Base-by-base conservation (phyloP, 2,888 invertebrate genomes). In the Laspeyria flexula region DNA sequence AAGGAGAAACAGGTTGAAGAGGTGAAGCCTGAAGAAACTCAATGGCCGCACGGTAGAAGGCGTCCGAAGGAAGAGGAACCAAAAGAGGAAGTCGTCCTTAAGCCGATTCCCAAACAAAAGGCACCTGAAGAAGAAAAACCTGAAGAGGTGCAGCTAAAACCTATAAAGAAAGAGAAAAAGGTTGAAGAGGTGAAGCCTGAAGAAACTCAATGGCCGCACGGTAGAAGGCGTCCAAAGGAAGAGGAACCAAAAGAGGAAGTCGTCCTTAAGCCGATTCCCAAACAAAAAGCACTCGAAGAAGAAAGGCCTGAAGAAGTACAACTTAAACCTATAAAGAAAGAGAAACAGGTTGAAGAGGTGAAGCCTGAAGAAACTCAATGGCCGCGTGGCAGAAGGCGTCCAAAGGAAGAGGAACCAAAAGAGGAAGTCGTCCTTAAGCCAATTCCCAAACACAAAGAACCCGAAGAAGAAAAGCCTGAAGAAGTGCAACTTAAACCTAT, bases 111-210 rank as follows among this genome's bases (percentile, higher is more conserved):
- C 0, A 41, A 41, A 11, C 41, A 41, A 93, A 10, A 84, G 93
- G 0, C 93, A 91, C 87, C 90, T 85, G 38, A 93, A 83, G 85
- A 93, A 90, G 55, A 88, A 86, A 90, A 90, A 63, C 78, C 86
- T 15, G 83, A 90, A 64, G 86, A 90, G 61, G 79, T 88, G 0
- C 64, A 71, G 7, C 65, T 91, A 0, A 93, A 92, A 57, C 89
- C 90, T 12, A 60, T 85, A 39, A 75, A 72, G 30, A 70, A 76
- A 30, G 77, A 73, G 43, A 65, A 63, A 33, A 48, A 51, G 37
- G 27, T 51, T 18, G 55, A 64, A 11, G 80, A 77, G 40, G 82
- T 85, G 43, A 83, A 89, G 55, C 68, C 79, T 0, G 86, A 88
- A 63, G 89, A 93, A 48, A 60, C 73, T 1, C 49, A 62, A 34